Percentiles rank a stretch among this genome's conserved stretches.
phyloP scores from a whole-genome alignment of 2,113 vertebrate species.

The Okapia johnstoni region DNA sequence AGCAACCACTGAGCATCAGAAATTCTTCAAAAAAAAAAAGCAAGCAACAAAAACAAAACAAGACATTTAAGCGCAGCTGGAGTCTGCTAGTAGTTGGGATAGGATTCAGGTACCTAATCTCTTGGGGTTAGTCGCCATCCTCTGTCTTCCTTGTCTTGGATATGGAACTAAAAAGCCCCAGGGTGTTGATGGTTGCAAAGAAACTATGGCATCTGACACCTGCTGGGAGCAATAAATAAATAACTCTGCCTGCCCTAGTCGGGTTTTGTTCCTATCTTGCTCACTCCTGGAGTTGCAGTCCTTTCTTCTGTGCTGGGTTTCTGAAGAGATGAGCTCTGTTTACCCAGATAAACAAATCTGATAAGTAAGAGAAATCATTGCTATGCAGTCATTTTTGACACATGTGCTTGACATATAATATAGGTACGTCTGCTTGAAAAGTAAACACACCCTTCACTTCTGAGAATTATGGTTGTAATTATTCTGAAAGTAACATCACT shows the following conservation, averaged over 20 bases:
- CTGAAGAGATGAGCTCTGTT: conserved; percentile 61
- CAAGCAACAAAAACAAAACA: not conserved
- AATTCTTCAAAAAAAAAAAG: conserved; percentile 92
- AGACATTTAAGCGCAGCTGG: conserved; percentile 93
- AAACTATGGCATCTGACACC: conserved; percentile 89
- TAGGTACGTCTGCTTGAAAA: conserved; percentile 65
- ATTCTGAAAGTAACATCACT: conserved; percentile 52
- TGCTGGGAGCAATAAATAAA: conserved; percentile 97
- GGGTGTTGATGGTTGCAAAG: conserved; percentile 92
- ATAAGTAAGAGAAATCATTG: conserved; percentile 54
- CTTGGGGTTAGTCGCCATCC: conserved; percentile 87
- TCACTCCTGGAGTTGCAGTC: conserved; percentile 63
- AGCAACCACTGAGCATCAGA: conserved; percentile 93
- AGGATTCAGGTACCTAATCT: conserved; percentile 98
- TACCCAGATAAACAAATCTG: conserved; percentile 75
- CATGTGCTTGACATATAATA: conserved; percentile 68
- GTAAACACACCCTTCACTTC: conserved; percentile 74
- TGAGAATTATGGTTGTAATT: conserved; percentile 75
- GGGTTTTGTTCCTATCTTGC: conserved; percentile 81
- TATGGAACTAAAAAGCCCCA: conserved; percentile 88
- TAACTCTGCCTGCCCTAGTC: conserved; percentile 85
- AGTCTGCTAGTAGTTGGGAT: conserved; percentile 92
- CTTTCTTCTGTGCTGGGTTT: conserved; percentile 33
- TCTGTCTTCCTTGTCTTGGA: conserved; percentile 83
- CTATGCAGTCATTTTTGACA: conserved; percentile 63